These are phyloP conservation scores for Salvelinus fontinalis DNA, from an alignment of 2,113 vertebrate species.

Conservation along the genomic window DNA sequence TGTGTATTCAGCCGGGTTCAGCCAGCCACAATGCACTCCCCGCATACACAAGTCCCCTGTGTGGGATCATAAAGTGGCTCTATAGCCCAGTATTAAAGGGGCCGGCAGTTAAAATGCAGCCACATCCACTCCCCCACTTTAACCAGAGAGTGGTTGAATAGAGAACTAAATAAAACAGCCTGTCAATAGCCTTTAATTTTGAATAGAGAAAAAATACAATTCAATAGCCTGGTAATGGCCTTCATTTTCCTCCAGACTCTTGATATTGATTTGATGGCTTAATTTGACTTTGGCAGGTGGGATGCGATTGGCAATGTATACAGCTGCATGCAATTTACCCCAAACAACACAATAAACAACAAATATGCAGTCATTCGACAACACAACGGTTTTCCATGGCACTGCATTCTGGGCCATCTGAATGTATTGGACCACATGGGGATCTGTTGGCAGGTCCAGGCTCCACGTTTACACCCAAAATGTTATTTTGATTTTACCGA, in stretches of 20 bases:
- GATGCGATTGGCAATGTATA: conserved; percentile 45
- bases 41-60: conserved; percentile 57
- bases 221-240: conserved; percentile 48
- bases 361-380: conserved; percentile 42
- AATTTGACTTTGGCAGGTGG: conserved; percentile 58
- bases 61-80: conserved; percentile 53
- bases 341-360: conserved; percentile 48
- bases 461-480: conserved; percentile 58
- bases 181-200: conserved; percentile 66
- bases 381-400: conserved; percentile 34
- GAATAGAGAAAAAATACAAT: conserved; percentile 60
- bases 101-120: conserved; percentile 55
- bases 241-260: conserved; percentile 59
- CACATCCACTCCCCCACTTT: conserved; percentile 37
- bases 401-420: conserved; percentile 27
- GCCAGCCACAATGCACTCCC: conserved; percentile 56
- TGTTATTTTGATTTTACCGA: conserved; percentile 72
- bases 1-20: conserved; percentile 56
- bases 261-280: conserved; percentile 66
- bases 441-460: conserved; percentile 44
- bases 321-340: conserved; percentile 31
- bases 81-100: conserved; percentile 51
- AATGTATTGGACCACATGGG: conserved; percentile 29
- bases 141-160: conserved; percentile 35
- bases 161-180: conserved; percentile 58